Percentiles rank a stretch among this genome's conserved stretches.
These are phyloP conservation scores for Oscheius myriophilus DNA, from an alignment of 2,888 invertebrate species.

Conservation along the genomic window DNA sequence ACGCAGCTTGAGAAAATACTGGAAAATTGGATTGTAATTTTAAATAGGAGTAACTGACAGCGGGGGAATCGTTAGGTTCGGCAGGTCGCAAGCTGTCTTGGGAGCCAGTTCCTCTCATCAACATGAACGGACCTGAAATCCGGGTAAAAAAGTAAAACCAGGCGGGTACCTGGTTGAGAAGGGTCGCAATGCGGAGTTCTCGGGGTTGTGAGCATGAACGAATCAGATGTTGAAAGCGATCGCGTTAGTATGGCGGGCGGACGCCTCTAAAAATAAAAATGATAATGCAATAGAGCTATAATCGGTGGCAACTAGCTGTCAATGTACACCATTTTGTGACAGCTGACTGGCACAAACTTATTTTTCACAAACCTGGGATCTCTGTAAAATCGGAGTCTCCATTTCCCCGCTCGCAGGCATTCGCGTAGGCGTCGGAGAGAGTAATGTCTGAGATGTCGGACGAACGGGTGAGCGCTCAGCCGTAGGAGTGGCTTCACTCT, in stretches of 20 bases:
- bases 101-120: not conserved
- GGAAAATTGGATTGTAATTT: not conserved
- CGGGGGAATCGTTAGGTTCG: not conserved
- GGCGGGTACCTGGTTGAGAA: not conserved
- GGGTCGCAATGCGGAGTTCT: not conserved
- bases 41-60: not conserved
- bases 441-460: no score
- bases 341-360: no score
- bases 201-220: not conserved
- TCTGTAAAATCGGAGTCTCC: no score
- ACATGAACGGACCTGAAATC: not conserved
- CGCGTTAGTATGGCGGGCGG: no score
- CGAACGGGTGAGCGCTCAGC: not conserved
- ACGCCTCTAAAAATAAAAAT: no score
- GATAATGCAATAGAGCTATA: no score
- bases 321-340: no score
- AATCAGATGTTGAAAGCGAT: no score
- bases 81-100: not conserved
- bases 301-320: no score
- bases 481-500: constrained; percentile 13
- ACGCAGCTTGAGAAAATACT: constrained; percentile 12
- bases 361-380: no score
- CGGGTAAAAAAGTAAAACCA: not conserved
- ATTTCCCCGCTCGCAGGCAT: no score
- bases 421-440: no score